These are phyloP conservation scores for Sorex fumeus DNA, from an alignment of 2,113 vertebrate genomes.

Conservation along the genomic window DNA sequence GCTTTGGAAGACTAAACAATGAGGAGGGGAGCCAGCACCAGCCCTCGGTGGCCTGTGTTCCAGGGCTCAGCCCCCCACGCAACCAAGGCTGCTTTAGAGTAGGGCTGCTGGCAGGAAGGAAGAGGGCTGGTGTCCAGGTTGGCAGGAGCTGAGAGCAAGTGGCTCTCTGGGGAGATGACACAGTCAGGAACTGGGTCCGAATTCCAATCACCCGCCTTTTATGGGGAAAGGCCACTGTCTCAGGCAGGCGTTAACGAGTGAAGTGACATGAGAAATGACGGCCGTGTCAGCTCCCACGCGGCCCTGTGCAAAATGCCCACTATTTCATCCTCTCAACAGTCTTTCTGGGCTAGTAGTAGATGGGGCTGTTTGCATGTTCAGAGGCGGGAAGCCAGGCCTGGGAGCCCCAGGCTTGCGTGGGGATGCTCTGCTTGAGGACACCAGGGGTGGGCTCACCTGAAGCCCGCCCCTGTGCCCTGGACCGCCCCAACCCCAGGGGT, in stretches of 20 bases:
- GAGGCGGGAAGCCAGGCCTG: background rate
- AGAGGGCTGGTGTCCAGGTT: slow-evolving; percentile 82
- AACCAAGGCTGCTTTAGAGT: slow-evolving; percentile 88
- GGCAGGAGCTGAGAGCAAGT: slow-evolving; percentile 87
- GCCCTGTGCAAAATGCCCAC: background rate
- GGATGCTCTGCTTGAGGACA: background rate
- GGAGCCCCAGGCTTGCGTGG: background rate
- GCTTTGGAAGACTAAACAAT: slow-evolving; percentile 31
- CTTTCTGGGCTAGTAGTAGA: background rate
- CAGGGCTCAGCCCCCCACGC: slow-evolving; percentile 80
- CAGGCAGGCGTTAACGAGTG: background rate
- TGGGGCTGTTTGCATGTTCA: background rate
- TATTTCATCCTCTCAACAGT: background rate
- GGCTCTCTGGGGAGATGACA: slow-evolving; percentile 87
- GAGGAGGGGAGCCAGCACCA: slow-evolving; percentile 56
- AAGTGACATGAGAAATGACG: background rate
- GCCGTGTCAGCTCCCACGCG: background rate
- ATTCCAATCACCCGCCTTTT: slow-evolving; percentile 70
- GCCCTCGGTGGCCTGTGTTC: background rate
- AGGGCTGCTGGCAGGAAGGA: slow-evolving; percentile 81
- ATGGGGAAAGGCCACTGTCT: background rate
- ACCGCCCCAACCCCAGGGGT: no score
- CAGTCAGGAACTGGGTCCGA: slow-evolving; percentile 88
- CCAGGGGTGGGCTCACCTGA: background rate
- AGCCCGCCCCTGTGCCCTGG: background rate